phyloP scores from a whole-genome alignment of 2,797 vertebrate species.

The Poeciliopsis gracilis region DNA sequence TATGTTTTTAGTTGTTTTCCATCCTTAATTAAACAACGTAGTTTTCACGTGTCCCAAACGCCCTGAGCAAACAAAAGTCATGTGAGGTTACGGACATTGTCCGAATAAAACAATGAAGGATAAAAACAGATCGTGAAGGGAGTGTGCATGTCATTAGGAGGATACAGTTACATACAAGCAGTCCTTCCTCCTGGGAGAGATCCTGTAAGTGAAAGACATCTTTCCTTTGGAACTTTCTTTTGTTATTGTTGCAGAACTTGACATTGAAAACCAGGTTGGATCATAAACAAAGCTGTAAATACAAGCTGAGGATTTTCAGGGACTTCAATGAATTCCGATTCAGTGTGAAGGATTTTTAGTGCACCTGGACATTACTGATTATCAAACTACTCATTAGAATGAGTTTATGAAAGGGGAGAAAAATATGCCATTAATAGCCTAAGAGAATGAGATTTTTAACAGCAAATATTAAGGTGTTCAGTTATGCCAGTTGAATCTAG shows the following conservation, averaged over 20 bases:
- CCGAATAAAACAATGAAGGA: constrained; percentile 5
- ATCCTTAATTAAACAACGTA: neutral
- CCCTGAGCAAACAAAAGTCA: neutral
- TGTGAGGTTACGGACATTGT: neutral
- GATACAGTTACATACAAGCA: neutral
- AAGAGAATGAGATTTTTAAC: neutral
- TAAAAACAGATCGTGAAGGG: neutral
- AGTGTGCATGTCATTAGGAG: neutral
- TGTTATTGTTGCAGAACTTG: neutral
- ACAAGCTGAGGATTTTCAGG: neutral
- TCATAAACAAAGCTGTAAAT: neutral
- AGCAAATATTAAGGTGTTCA: neutral
- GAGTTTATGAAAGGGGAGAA: constrained; percentile 1
- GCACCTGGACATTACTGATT: neutral
- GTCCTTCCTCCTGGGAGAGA: neutral
- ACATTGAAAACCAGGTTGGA: neutral
- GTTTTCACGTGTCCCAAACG: neutral
- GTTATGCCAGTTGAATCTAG: neutral
- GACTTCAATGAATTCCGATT: neutral
- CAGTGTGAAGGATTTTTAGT: neutral
- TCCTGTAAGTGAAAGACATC: neutral
- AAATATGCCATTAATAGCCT: neutral
- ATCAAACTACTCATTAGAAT: neutral
- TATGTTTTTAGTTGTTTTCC: neutral
- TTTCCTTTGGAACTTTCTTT: constrained; percentile 7